phyloP scores from a whole-genome alignment of 2,797 vertebrate genomes.

The Notolabrus celidotus region DNA sequence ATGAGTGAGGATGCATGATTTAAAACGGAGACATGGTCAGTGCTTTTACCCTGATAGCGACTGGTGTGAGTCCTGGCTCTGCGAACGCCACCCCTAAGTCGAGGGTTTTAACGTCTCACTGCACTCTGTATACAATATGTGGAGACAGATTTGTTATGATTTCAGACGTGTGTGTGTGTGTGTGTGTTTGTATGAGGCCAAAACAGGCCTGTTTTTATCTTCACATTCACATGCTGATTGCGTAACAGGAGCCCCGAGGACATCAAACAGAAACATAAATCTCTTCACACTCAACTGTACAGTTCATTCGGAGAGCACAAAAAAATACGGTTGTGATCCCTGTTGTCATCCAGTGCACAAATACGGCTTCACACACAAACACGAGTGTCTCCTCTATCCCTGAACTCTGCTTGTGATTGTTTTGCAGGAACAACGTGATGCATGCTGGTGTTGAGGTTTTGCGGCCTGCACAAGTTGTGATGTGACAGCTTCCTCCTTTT shows the following conservation, averaged over 20 bases:
- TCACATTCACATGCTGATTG: slow-evolving; percentile 58
- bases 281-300: slow-evolving; percentile 29
- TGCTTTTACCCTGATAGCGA: neutral
- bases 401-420: slow-evolving; percentile 5
- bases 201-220: slow-evolving; percentile 49
- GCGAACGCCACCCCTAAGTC: neutral
- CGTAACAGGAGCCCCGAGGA: slow-evolving; percentile 57
- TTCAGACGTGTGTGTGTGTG: slow-evolving; percentile 10
- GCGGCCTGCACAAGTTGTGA: neutral
- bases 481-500: neutral
- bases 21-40: neutral
- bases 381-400: slow-evolving; percentile 9
- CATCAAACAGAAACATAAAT: slow-evolving; percentile 54
- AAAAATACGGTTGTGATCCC: slow-evolving; percentile 38
- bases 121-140: slow-evolving; percentile 17
- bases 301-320: slow-evolving; percentile 50
- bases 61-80: neutral
- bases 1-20: neutral
- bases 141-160: slow-evolving; percentile 46
- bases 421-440: neutral
- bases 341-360: slow-evolving; percentile 12
- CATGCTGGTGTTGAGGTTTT: neutral
- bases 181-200: slow-evolving; percentile 2
- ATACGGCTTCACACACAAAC: neutral
- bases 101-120: slow-evolving; percentile 10